Conservation (phyloP, 2,888 invertebrate species). For the Alviniconcha strummeri region DNA sequence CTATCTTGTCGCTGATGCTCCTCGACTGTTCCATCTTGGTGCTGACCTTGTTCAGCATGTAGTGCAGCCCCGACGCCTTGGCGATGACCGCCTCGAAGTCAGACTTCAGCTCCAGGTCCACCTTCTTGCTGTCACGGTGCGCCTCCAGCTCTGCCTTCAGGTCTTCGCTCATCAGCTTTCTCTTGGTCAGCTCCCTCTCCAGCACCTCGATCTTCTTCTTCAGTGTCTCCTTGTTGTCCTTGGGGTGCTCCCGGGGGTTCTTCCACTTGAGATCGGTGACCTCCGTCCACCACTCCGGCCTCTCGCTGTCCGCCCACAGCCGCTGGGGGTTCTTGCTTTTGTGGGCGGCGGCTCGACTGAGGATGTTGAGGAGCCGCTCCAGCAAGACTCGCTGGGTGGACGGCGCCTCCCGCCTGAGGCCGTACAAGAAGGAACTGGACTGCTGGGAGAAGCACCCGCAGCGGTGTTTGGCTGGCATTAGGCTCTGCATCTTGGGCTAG, state of each 20-base stretch:
- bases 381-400: conserved; percentile 21
- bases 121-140: conserved; percentile 14
- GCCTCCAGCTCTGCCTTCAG: conserved; percentile 16
- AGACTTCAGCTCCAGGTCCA: conserved; percentile 31
- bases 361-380: conserved; percentile 29
- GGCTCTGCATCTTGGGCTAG: background rate
- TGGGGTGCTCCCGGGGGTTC: conserved; percentile 30
- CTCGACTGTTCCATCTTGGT: conserved; percentile 3
- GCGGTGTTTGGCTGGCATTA: conserved; percentile 15
- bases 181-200: background rate
- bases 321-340: conserved; percentile 27
- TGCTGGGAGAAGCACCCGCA: conserved; percentile 17
- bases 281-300: conserved; percentile 23
- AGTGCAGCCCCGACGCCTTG: conserved; percentile 29
- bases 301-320: conserved; percentile 28
- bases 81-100: conserved; percentile 32
- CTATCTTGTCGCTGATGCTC: conserved; percentile 21
- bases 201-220: conserved; percentile 23
- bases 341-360: conserved; percentile 21
- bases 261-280: conserved; percentile 21
- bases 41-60: conserved; percentile 18
- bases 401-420: conserved; percentile 24
- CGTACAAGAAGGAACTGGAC: conserved; percentile 25
- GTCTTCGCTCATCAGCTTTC: conserved; percentile 18
- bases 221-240: conserved; percentile 23